Evolutionary conservation across 2,113 vertebrate genomes (phyloP).

Genomic region (Coturnix japonica): DNA sequence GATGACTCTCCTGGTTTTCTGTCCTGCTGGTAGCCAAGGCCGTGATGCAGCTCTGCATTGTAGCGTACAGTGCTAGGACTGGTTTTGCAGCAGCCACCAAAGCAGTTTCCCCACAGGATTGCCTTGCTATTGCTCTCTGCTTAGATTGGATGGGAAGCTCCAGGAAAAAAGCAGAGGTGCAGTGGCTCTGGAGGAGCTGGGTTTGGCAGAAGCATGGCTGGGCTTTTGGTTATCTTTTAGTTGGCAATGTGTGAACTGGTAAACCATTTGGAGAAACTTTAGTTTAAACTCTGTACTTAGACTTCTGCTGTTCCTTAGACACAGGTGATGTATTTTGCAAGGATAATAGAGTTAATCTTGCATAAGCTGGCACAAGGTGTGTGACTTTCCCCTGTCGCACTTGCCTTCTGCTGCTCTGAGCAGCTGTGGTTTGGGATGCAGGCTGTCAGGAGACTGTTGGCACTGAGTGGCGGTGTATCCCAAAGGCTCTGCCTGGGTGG

Average conservation of each 20-base stretch:
- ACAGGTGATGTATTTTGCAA: neutral
- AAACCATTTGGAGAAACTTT: rapidly evolving
- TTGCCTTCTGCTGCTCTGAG: no score
- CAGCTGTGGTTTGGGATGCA: neutral
- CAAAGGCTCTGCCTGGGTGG: neutral
- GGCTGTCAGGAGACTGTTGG: neutral
- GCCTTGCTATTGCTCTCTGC: neutral
- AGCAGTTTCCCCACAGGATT: neutral
- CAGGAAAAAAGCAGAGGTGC: neutral
- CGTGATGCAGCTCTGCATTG: neutral
- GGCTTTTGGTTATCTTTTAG: neutral
- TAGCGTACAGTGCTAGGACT: neutral
- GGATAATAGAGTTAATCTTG: neutral
- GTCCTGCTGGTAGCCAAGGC: neutral
- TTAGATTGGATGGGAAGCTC: neutral
- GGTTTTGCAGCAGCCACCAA: neutral
- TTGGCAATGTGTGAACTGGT: neutral
- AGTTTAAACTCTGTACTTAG: neutral
- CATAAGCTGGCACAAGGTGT: rapidly evolving
- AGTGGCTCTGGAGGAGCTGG: neutral
- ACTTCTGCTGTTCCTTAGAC: neutral
- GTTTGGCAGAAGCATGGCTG: neutral
- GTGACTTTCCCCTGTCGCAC: neutral
- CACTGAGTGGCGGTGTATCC: neutral
- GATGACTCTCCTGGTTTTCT: neutral